phyloP scores from a whole-genome alignment of 2,113 vertebrate genomes.

The Anoplopoma fimbria region DNA sequence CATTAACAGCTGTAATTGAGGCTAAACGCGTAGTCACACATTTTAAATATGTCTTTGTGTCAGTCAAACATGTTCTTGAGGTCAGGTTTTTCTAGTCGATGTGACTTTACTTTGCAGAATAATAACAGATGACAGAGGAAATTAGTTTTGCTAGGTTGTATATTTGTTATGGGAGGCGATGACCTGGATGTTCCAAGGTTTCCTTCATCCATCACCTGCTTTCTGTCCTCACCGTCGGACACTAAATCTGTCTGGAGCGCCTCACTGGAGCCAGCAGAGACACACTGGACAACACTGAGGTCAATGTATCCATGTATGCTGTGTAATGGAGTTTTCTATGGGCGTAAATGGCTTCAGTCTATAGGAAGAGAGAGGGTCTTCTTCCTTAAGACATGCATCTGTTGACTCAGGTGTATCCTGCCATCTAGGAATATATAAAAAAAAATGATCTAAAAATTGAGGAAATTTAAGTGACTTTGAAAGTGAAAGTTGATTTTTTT shows the following conservation, averaged over 20 bases:
- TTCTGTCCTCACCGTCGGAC: slow-evolving; percentile 50
- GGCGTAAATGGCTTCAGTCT: background rate
- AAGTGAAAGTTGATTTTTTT: background rate
- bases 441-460: background rate
- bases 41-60: background rate
- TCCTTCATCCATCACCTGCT: slow-evolving; percentile 75
- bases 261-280: slow-evolving; percentile 21
- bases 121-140: slow-evolving; percentile 25
- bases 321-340: background rate
- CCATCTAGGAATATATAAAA: background rate
- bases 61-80: background rate
- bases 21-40: background rate
- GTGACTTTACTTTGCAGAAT: background rate
- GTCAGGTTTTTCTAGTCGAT: background rate
- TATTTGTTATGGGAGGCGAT: slow-evolving; percentile 50
- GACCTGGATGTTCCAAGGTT: slow-evolving; percentile 75
- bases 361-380: background rate
- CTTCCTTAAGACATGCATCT: background rate
- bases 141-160: slow-evolving; percentile 41
- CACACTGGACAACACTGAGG: slow-evolving; percentile 28
- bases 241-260: slow-evolving; percentile 67
- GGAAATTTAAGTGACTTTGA: background rate
- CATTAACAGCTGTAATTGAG: background rate
- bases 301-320: background rate
- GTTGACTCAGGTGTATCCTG: background rate